These are phyloP conservation scores for Papilio gigon DNA, from an alignment of 2,888 invertebrate species.

Conservation along the genomic window DNA sequence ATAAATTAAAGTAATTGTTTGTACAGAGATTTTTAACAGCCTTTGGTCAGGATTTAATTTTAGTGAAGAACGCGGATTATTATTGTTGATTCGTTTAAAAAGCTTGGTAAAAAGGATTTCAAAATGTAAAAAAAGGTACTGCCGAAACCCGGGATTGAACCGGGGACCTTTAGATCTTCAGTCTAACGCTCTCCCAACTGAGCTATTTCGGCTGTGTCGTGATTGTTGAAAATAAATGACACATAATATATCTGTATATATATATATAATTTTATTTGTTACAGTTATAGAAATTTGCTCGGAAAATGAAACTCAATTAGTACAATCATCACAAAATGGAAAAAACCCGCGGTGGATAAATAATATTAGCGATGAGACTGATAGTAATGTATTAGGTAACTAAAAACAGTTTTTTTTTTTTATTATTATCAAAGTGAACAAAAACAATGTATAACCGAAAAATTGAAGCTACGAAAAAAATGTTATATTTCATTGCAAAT, in stretches of 20 bases:
- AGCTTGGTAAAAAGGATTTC: background rate
- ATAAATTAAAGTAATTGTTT: too few relatives aligned
- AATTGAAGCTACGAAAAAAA: too few relatives aligned
- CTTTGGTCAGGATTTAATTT: too few relatives aligned
- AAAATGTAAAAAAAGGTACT: background rate
- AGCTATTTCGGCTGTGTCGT: slow-evolving; percentile 36
- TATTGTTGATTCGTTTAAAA: too few relatives aligned
- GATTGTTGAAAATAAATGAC: background rate
- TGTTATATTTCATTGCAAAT: too few relatives aligned
- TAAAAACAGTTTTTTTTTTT: background rate
- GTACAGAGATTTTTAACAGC: too few relatives aligned
- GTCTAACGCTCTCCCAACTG: slow-evolving; percentile 40
- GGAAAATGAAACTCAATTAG: slow-evolving; percentile 61
- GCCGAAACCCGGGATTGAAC: slow-evolving; percentile 39
- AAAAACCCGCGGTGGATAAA: slow-evolving; percentile 62
- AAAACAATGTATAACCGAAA: too few relatives aligned
- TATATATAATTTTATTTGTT: slow-evolving; percentile 53
- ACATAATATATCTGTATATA: background rate
- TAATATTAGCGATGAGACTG: slow-evolving; percentile 63
- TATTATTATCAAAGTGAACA: slow-evolving; percentile 1
- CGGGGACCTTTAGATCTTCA: slow-evolving; percentile 40
- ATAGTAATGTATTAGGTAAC: slow-evolving; percentile 66
- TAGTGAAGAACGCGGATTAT: too few relatives aligned
- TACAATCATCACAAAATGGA: slow-evolving; percentile 66
- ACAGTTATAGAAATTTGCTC: slow-evolving; percentile 74